Base-by-base conservation (phyloP, 2,113 vertebrate genomes). In the Xiphophorus maculatus region DNA sequence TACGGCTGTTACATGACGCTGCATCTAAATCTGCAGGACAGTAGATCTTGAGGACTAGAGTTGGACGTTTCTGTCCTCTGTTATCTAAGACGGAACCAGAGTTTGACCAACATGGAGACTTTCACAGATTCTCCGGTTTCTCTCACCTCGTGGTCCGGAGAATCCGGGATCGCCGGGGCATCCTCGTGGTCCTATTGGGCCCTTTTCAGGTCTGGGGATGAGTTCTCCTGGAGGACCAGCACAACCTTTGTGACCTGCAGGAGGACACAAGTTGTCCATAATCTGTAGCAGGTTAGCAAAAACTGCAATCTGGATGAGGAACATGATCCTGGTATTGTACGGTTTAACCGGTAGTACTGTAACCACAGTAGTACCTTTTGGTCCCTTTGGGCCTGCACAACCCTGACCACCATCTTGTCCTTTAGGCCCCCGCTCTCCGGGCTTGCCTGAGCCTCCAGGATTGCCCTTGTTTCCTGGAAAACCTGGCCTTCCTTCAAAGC, bases 131-230 rank as follows among this genome's bases (percentile, higher is more conserved):
- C 42, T 44, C 42, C 3, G 13, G 42, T 48, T 17, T n/a, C 22
- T 65, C 80, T 84, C 19, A 94, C 94, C 94, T 93, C 90, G 81
- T 58, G 77, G 73, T 71, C 94, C 94, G 62, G 77, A 4, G 15
- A 88, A 87, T 28, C 94, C 94, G 0, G 1, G 25, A 8, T 10
- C 2, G 17, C 93, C 92, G 0, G 6, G 0, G 0, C 19, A 3
- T 69, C 93, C 94, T 25, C 6, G 17, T 19, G 1, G 2, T 17
- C 94, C 94, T 6, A 0, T 30, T 0, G 0, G 7, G 33, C 93
- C 93, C 85, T 90, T 37, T 10, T 93, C 22, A 92, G 35, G 35
- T 37, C 10, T 79, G 5, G 0, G 3, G 32, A 86, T 25, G 2
- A 19, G 3, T 4, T 77, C 68, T 82, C 94, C 94, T 32, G 30